Evolutionary conservation across 2,797 vertebrate genomes (phyloP), one percentile per base, ranked within the genome.

Genomic region (Geotrypetes seraphini): DNA sequence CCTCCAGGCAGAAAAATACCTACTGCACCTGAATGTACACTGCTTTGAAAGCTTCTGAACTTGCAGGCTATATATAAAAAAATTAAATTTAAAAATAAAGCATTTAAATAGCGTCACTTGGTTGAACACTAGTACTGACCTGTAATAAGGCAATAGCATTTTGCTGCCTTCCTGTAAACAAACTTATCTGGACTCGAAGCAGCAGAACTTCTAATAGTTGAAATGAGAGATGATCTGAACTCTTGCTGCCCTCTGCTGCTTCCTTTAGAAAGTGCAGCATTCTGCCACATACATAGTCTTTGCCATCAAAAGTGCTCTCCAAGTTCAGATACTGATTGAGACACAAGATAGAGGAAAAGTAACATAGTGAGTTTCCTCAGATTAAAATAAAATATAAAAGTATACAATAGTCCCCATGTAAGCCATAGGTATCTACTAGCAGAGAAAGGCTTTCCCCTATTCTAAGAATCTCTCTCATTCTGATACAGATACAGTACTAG

Each of bases 261-360:
- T 62, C 54, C 47, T 83, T 52, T 5, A 97, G 75, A 39, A 86
- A 92, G 27, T 84, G 81, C 12, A 93, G 63, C 59, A 94, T 80
- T 9, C 91, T 88, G 2, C 78, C 78, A 28, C 92, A 92, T 2
- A 97, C 87, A 0, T 81, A 88, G 72, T 98, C 93, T 52, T 96
- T 97, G 37, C 90, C 92, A 62, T 97, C 90, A 37, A 92, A 97
- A 0, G 89, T 85, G 48, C 56, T 82, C 72, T 97, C 94, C 57
- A 96, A 61, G 48, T 65, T 84, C 56, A 98, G 42, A 44, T 92
- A 97, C 95, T 98, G 48, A 63, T 3, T 45, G 7, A 67, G 18
- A 34, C 5, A n/a, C 46, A 16, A 29, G 25, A 10, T 9, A 7
- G 9, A 27, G 5, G 19, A n/a, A n/a, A n/a, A n/a, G n/a, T n/a